Conservation (phyloP, 2,797 vertebrate genomes). For the Coluber constrictor region DNA sequence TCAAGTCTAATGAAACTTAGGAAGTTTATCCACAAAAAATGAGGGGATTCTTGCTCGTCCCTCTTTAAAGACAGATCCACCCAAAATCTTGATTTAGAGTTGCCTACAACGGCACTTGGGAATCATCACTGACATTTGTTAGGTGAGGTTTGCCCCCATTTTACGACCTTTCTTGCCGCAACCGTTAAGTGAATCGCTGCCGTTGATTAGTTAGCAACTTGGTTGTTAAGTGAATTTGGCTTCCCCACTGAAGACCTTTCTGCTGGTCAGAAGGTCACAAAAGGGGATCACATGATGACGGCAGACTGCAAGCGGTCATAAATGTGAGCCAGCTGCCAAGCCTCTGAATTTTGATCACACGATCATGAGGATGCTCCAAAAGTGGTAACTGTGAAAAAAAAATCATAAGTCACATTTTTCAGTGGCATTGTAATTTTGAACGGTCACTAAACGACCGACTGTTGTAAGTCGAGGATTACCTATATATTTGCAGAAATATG, state of each 20-base stretch:
- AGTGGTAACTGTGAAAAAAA: not conserved
- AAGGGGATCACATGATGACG: not conserved
- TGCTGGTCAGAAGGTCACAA: not conserved
- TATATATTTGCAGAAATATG: not conserved
- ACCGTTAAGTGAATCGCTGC: not conserved
- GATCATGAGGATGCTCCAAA: not conserved
- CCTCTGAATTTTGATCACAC: not conserved
- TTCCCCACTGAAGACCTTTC: not conserved
- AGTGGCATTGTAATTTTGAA: not conserved
- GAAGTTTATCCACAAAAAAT: not conserved
- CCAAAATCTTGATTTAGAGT: no score
- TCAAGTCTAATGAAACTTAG: not conserved
- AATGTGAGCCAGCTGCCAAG: not conserved
- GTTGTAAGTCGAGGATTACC: no score
- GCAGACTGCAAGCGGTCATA: not conserved
- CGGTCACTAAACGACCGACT: not conserved
- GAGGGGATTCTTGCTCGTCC: no score
- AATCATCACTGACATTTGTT: not conserved
- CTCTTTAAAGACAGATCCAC: not conserved
- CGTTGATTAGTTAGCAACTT: not conserved
- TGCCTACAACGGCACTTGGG: no score
- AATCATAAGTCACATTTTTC: not conserved
- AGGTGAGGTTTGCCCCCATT: not conserved
- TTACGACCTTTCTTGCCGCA: not conserved
- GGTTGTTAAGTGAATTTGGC: not conserved